Conservation (phyloP, 1,140 invertebrate species). For the fruit fly (Drosophila melanogaster) region Release_6_plus_ISO1_MT NT_037436.4:8306001-8306500, state of each 20-base stretch:
- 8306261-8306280: constrained; percentile 68
- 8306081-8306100: constrained; percentile 72
- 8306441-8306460: constrained; percentile 68
- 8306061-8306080: constrained; percentile 68
- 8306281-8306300: constrained; percentile 71
- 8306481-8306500: constrained; percentile 64
- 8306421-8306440: constrained; percentile 69
- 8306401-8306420: constrained; percentile 69
- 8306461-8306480: constrained; percentile 67
- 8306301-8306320: constrained; percentile 74
- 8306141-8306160: constrained; percentile 61
- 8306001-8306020: constrained; percentile 58
- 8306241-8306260: constrained; percentile 58
- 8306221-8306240: constrained; percentile 15
- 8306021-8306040: constrained; percentile 39
- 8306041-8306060: constrained; percentile 37
- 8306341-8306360: constrained; percentile 84
- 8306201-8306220: constrained; percentile 48
- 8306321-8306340: constrained; percentile 71
- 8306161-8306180: constrained; percentile 76
- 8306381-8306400: constrained; percentile 69
- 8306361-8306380: constrained; percentile 77
- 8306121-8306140: constrained; percentile 54
- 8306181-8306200: constrained; percentile 67
- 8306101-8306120: constrained; percentile 56